Evolutionary conservation across 2,888 invertebrate genomes (phyloP).

Genomic region (Oscheius myriophilus): DNA sequence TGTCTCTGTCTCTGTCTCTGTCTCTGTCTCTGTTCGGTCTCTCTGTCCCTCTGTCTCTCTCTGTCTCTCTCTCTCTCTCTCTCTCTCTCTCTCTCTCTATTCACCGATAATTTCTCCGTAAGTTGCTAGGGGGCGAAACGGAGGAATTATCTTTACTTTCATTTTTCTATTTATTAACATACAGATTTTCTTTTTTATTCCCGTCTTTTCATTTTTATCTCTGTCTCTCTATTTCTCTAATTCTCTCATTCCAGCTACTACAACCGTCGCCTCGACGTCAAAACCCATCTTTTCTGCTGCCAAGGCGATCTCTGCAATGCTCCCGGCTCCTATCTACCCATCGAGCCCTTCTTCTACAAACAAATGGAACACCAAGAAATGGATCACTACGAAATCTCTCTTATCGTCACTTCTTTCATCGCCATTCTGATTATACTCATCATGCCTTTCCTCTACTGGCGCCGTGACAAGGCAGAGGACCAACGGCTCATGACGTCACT

Average conservation of each 20-base stretch:
- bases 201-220: too few relatives aligned
- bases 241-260: conserved; percentile 1
- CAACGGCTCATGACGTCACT: neutral
- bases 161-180: too few relatives aligned
- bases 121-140: too few relatives aligned
- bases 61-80: too few relatives aligned
- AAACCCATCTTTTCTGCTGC: conserved; percentile 14
- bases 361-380: conserved; percentile 3
- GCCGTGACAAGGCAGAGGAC: neutral
- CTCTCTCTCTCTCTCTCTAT: neutral
- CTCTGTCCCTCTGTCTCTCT: too few relatives aligned
- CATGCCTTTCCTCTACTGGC: conserved; percentile 1
- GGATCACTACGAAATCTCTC: neutral
- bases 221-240: too few relatives aligned
- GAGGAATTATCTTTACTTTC: too few relatives aligned
- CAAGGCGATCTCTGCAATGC: conserved; percentile 2
- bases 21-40: too few relatives aligned
- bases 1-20: too few relatives aligned
- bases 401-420: neutral
- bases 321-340: neutral
- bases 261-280: neutral
- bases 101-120: too few relatives aligned
- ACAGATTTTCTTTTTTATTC: too few relatives aligned
- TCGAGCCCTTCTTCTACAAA: neutral
- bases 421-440: neutral